Evolutionary conservation across 2,113 vertebrate genomes (phyloP).

Genomic region (Rana temporaria): DNA sequence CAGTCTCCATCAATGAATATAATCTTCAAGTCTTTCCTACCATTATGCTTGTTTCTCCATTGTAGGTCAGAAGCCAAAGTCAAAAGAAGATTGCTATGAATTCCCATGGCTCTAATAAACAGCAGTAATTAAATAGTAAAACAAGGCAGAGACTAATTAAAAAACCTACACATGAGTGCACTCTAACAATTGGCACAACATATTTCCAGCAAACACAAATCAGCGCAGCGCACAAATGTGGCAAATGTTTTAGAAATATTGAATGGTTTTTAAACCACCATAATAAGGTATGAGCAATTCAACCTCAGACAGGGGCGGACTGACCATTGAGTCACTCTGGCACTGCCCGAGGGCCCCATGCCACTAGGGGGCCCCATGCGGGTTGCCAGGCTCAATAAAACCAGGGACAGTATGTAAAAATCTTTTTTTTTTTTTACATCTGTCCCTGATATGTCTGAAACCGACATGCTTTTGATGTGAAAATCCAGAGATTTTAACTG

Average conservation of each 20-base stretch:
- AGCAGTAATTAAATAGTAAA: not conserved
- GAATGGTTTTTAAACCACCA: not conserved
- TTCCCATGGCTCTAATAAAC: slow-evolving; percentile 1
- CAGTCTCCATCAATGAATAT: not conserved
- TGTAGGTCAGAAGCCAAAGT: slow-evolving; percentile 39
- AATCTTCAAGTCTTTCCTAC: not conserved
- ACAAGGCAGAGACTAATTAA: slow-evolving; percentile 11
- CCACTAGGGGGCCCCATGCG: no score
- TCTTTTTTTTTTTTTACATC: no score
- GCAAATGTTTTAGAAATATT: not conserved
- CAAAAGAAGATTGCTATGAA: not conserved
- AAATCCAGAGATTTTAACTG: no score
- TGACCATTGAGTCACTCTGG: no score
- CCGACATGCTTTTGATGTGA: no score
- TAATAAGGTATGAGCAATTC: not conserved
- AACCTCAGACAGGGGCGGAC: no score
- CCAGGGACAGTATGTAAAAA: no score
- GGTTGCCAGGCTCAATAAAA: no score
- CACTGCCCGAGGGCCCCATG: no score
- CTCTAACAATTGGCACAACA: slow-evolving; percentile 11
- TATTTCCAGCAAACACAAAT: slow-evolving; percentile 15
- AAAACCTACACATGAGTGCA: slow-evolving; percentile 30
- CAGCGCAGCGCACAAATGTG: not conserved
- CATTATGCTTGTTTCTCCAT: rapidly evolving
- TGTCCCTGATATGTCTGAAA: no score